These are phyloP conservation scores for Sitobion miscanthi DNA, from an alignment of 1,140 invertebrate genomes.

Conservation along the genomic window DNA sequence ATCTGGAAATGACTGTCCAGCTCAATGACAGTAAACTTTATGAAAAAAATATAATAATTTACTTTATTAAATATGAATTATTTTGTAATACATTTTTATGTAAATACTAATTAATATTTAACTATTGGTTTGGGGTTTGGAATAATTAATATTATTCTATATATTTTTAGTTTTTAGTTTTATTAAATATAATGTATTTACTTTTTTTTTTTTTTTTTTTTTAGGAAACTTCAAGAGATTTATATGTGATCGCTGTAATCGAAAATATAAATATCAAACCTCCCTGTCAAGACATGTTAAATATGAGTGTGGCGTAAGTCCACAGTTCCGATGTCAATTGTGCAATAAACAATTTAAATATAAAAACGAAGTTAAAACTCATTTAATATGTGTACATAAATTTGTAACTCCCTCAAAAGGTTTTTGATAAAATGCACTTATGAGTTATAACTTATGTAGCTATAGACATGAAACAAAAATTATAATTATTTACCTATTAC, in stretches of 20 bases:
- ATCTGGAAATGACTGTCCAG: no score
- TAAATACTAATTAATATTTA: neutral
- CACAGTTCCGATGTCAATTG: conserved; percentile 57
- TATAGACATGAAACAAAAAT: no score
- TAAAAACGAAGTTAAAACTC: conserved; percentile 57
- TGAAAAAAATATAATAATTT: neutral
- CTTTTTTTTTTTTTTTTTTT: neutral
- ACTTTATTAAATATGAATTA: neutral
- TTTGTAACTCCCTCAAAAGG: neutral
- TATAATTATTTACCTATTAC: no score
- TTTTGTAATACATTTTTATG: no score
- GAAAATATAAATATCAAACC: conserved; percentile 29
- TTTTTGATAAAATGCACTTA: neutral
- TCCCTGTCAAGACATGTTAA: conserved; percentile 58
- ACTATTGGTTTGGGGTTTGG: neutral
- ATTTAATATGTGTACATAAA: conserved; percentile 51
- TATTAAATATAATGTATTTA: neutral
- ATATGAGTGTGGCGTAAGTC: conserved; percentile 59
- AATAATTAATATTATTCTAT: neutral
- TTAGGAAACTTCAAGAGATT: neutral
- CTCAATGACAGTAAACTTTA: no score
- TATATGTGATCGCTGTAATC: conserved; percentile 46
- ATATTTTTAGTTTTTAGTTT: neutral
- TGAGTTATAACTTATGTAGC: no score
- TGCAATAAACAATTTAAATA: conserved; percentile 58